Evolutionary conservation across 2,888 invertebrate genomes (phyloP), one percentile per base, ranked within the genome.

Genomic region (Candidula unifasciata): DNA sequence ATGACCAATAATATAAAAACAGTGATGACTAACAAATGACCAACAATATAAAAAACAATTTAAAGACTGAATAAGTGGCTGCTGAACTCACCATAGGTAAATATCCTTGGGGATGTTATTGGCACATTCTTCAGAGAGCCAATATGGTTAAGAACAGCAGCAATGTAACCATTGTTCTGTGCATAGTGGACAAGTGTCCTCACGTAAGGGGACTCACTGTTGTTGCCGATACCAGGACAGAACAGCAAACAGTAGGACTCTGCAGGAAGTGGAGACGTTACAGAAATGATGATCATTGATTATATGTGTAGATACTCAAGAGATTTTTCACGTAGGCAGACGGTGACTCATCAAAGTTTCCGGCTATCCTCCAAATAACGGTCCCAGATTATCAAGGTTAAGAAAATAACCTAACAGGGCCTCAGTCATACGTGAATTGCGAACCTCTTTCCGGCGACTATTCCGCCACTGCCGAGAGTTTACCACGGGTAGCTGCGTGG

Each of bases 121-220:
- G 96, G 96, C 82, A 98, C 96, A 93, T 96, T 96, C 89, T 96
- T 95, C 80, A 98, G 94, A 6, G 97, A 97, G 21, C 98, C 98
- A 87, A 98, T 96, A 93, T 98, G 98, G 94, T 98, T 98, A 88
- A 98, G 95, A 44, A 98, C 98, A 6, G 97, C 97, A 93, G 97
- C 97, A 87, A 98, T 95, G 94, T 97, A 98, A 1, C 98, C 98
- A 93, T 97, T 96, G 89, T 96, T 96, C 93, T 97, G 97, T 24
- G 97, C 97, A 94, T 97, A 96, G 92, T 97, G 96, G 18, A 98
- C 97, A 94, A 97, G 97, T 6, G 98, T 97, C 87, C 98, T 95
- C 87, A 98, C 97, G 94, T 98, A 98, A 80, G 97, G 96, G 92
- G 97, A 97, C 94, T 98, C 98, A 74, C 98, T 98, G 74, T 97